Evolutionary conservation across 1,140 invertebrate genomes (phyloP).

Genomic region (Anoplolepis gracilipes): DNA sequence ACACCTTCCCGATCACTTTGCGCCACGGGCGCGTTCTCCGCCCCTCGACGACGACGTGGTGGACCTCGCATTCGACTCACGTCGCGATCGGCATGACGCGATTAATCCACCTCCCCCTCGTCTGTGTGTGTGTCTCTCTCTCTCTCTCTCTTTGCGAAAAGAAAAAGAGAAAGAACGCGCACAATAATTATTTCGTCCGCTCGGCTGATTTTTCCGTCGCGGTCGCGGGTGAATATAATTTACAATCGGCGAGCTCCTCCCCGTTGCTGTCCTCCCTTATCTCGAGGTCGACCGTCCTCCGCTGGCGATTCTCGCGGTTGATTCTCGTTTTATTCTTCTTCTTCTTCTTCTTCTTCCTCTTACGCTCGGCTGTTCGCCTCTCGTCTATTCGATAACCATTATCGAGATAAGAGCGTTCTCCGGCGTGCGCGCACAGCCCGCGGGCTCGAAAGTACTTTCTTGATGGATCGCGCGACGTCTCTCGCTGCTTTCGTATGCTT

Average conservation of each 20-base stretch:
- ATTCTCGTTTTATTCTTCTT: neutral
- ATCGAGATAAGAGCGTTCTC: conserved; percentile 60
- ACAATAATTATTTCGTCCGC: conserved; percentile 71
- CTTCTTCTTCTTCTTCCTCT: neutral
- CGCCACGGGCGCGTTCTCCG: conserved; percentile 49
- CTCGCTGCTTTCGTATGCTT: conserved; percentile 45
- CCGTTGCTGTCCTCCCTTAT: conserved; percentile 65
- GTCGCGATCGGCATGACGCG: conserved; percentile 55
- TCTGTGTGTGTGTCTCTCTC: neutral
- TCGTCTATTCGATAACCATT: conserved; percentile 56
- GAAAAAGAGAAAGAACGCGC: neutral
- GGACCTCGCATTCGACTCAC: conserved; percentile 39
- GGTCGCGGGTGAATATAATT: conserved; percentile 63
- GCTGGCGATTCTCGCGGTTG: conserved; percentile 51
- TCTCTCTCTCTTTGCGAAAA: too few relatives aligned
- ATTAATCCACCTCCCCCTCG: conserved; percentile 62
- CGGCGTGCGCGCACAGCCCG: conserved; percentile 8
- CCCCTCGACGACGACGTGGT: conserved; percentile 33
- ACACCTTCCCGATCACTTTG: conserved; percentile 53
- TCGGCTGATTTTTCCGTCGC: conserved; percentile 56
- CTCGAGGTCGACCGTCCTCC: conserved; percentile 63
- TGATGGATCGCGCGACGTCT: conserved; percentile 6
- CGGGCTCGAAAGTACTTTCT: conserved; percentile 4
- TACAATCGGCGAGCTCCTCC: conserved; percentile 58
- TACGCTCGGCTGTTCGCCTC: neutral